Conservation (phyloP, 2,113 vertebrate genomes). For the Petromus typicus region DNA sequence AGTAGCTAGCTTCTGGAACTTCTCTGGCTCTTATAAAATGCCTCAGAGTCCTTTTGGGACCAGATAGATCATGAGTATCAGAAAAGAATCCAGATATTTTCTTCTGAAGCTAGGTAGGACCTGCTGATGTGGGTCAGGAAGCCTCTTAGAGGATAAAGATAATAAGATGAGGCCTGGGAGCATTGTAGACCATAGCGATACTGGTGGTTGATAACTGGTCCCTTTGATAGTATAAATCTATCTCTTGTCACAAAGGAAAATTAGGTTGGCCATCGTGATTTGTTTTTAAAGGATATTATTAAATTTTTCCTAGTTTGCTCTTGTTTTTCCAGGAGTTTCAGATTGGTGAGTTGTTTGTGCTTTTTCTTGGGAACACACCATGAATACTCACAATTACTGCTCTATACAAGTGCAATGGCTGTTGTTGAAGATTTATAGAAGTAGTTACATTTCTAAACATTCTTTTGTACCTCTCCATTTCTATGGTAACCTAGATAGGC, state of each 20-base stretch:
- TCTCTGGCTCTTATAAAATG: not conserved
- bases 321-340: not conserved
- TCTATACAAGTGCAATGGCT: conserved; percentile 45
- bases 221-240: not conserved
- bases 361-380: conserved; percentile 5
- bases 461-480: conserved; percentile 68
- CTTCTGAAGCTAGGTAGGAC: not conserved
- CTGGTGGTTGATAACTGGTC: not conserved
- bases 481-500: conserved; percentile 71
- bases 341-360: conserved; percentile 57
- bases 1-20: not conserved
- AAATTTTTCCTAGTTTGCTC: conserved; percentile 15
- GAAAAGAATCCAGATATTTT: not conserved
- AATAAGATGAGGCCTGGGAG: not conserved
- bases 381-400: conserved; percentile 56
- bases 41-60: not conserved
- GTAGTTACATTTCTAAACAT: conserved; percentile 63
- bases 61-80: not conserved
- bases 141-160: not conserved
- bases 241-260: not conserved
- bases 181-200: not conserved
- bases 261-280: not conserved
- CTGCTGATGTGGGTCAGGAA: not conserved
- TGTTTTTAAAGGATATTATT: conserved; percentile 20
- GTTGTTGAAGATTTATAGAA: conserved; percentile 70